Evolutionary conservation across 2,113 vertebrate genomes (phyloP).

Genomic region (Tachysurus fulvidraco): DNA sequence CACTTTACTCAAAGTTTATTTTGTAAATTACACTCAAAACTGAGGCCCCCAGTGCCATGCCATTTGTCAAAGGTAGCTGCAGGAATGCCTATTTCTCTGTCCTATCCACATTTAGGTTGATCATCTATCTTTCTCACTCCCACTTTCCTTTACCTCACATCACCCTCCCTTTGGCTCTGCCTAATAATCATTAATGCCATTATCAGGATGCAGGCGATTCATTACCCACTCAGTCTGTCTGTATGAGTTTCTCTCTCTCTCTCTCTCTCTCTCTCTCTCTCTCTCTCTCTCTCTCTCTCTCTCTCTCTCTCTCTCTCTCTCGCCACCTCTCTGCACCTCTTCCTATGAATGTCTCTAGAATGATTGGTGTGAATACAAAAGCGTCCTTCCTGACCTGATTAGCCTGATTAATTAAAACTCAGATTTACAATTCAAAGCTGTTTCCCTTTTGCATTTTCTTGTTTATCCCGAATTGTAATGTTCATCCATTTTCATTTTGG

Average conservation of each 20-base stretch:
- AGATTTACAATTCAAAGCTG: constrained; percentile 1
- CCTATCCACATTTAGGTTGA: constrained; percentile 34
- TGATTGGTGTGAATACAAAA: constrained; percentile 11
- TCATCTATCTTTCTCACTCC: constrained; percentile 49
- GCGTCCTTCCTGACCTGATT: neutral
- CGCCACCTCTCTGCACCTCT: neutral
- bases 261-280: too few relatives aligned
- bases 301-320: constrained; percentile 31
- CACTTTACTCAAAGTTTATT: constrained; percentile 64
- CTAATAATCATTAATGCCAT: constrained; percentile 71
- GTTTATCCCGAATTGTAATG: neutral
- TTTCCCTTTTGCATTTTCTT: neutral
- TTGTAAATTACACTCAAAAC: constrained; percentile 68
- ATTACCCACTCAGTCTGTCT: constrained; percentile 53
- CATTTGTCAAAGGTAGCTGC: constrained; percentile 70
- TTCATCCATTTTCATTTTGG: neutral
- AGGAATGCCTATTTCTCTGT: constrained; percentile 60
- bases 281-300: constrained; percentile 1
- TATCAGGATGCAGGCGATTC: constrained; percentile 67
- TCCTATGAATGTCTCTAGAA: constrained; percentile 8
- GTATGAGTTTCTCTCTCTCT: neutral
- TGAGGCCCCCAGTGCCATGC: constrained; percentile 60
- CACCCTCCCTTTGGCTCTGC: constrained; percentile 58
- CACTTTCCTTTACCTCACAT: constrained; percentile 51
- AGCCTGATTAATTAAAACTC: constrained; percentile 5